Evolutionary conservation across 2,113 vertebrate species (phyloP).

Genomic region (Alces alces): DNA sequence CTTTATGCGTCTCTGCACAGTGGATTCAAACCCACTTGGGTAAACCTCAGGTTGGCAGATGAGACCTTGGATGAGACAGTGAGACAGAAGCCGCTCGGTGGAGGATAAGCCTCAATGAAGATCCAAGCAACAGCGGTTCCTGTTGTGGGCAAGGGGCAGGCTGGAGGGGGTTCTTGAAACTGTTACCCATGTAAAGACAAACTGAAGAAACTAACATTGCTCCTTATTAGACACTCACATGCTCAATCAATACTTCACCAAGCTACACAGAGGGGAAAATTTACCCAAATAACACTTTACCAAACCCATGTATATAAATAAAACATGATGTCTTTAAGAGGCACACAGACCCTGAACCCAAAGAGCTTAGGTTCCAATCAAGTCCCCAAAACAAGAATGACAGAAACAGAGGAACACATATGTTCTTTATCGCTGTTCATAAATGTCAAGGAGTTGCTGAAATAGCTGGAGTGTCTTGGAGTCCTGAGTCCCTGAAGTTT

Average conservation of each 20-base stretch:
- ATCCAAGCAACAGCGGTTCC: not conserved
- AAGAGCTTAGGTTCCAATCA: not conserved
- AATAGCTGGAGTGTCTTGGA: not conserved
- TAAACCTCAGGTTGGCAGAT: not conserved
- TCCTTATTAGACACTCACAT: not conserved
- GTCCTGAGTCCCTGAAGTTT: not conserved
- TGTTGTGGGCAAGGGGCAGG: not conserved
- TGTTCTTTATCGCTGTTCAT: not conserved
- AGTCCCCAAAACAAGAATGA: not conserved
- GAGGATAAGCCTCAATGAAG: not conserved
- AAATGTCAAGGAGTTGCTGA: not conserved
- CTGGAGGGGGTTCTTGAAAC: not conserved
- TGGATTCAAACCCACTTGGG: not conserved
- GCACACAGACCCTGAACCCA: not conserved
- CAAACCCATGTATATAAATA: not conserved
- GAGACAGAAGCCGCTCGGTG: fast-evolving
- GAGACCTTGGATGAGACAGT: not conserved
- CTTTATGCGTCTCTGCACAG: not conserved
- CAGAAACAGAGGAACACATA: not conserved
- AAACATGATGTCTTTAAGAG: not conserved
- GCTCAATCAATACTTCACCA: not conserved
- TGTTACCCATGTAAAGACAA: not conserved
- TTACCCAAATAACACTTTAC: not conserved
- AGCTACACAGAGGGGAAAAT: not conserved
- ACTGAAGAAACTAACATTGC: not conserved